Evolutionary conservation across 2,888 invertebrate genomes (phyloP).

Genomic region (Eustalomyia histrio): DNA sequence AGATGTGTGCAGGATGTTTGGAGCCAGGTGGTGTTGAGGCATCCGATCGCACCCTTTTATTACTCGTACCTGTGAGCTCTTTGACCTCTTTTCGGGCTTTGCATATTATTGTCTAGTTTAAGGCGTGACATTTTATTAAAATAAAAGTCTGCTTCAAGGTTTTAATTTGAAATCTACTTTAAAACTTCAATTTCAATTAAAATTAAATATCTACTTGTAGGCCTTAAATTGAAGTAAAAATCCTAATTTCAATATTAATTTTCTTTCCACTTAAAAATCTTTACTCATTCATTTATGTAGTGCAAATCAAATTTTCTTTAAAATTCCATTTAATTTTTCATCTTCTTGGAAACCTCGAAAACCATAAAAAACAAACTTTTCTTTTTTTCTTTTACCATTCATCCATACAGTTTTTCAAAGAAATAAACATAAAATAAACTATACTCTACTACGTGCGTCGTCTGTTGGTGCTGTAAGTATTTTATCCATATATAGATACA

Average conservation of each 20-base stretch:
- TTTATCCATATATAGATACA: not conserved
- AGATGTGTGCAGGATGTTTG: too few species aligned
- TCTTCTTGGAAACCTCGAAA: slow-evolving; percentile 23
- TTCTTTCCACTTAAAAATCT: not conserved
- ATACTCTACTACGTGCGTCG: slow-evolving; percentile 5
- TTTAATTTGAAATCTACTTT: not conserved
- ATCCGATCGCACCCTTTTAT: too few species aligned
- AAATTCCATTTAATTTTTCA: not conserved
- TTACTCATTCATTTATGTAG: not conserved
- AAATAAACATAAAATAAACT: slow-evolving; percentile 50
- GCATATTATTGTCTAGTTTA: too few species aligned
- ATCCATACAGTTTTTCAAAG: slow-evolving; percentile 31
- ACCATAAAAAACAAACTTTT: slow-evolving; percentile 35
- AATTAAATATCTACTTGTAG: not conserved
- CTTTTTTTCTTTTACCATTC: slow-evolving; percentile 31
- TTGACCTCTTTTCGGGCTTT: too few species aligned
- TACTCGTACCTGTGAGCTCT: too few species aligned
- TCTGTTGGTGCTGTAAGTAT: not conserved
- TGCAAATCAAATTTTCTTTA: slow-evolving; percentile 2
- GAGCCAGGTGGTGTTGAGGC: too few species aligned
- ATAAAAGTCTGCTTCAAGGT: not conserved
- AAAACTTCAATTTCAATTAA: not conserved
- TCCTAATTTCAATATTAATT: not conserved
- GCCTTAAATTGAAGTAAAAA: not conserved
- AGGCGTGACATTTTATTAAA: not conserved